A percentile compares a stretch with the other conserved stretches of the same genome.
These are phyloP conservation scores for Berghia stephanieae DNA, from an alignment of 1,140 invertebrate genomes.

Conservation along the genomic window DNA sequence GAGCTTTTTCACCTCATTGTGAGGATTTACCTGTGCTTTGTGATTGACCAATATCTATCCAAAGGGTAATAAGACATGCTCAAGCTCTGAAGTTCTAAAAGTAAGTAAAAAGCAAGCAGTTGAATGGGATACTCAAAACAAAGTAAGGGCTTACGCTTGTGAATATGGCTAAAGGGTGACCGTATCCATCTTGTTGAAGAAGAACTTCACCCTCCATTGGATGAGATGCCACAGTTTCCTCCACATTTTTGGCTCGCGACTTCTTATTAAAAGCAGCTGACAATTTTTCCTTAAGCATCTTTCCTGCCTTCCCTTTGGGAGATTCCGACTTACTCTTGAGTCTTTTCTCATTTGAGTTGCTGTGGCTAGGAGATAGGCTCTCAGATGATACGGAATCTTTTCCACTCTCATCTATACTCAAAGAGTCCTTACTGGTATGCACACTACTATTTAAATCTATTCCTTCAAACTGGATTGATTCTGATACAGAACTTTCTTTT, in stretches of 20 bases:
- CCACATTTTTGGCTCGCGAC: too few species aligned
- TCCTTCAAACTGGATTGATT: too few species aligned
- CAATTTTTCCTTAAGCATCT: constrained; percentile 47
- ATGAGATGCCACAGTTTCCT: constrained; percentile 18
- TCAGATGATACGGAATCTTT: constrained; percentile 18
- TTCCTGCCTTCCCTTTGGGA: constrained; percentile 4
- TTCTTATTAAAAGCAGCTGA: constrained; percentile 46
- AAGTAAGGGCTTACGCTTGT: constrained; percentile 73
- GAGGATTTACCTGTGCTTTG: too few species aligned
- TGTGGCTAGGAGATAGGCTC: background rate
- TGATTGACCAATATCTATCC: too few species aligned
- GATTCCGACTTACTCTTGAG: background rate
- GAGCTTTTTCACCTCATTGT: too few species aligned
- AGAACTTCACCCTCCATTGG: constrained; percentile 33
- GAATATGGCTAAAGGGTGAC: constrained; percentile 88
- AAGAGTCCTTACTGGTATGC: constrained; percentile 16
- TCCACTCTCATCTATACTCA: constrained; percentile 14
- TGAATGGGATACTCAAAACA: too few species aligned
- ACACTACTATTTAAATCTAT: too few species aligned
- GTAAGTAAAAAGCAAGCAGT: too few species aligned
- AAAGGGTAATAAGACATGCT: too few species aligned
- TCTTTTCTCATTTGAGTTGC: constrained; percentile 35
- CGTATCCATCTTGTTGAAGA: constrained; percentile 74
- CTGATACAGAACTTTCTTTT: background rate
- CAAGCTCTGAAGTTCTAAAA: too few species aligned